Conservation (phyloP, 2,797 vertebrate species). For the Pseudomugil gertrudae region DNA sequence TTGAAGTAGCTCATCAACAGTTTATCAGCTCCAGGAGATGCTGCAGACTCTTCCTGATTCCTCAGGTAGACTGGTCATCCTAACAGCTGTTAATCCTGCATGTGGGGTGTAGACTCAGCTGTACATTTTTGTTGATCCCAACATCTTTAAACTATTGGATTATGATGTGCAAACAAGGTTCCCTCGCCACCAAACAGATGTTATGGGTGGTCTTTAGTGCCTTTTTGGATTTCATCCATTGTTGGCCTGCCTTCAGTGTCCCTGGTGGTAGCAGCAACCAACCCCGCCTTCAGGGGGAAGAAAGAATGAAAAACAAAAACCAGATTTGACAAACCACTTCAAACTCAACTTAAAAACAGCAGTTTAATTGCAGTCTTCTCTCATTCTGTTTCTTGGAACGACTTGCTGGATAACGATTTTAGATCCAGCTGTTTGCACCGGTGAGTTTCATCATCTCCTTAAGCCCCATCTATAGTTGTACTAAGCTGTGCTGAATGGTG, state of each 20-base stretch:
- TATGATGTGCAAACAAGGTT: constrained; percentile 27
- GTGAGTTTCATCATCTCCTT: constrained; percentile 91
- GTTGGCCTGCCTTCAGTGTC: constrained; percentile 28
- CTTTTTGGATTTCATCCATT: constrained; percentile 27
- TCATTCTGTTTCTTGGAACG: constrained; percentile 92
- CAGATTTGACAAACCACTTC: constrained; percentile 25
- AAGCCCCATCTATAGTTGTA: constrained; percentile 73
- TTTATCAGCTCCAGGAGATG: constrained; percentile 17
- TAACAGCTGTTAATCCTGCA: constrained; percentile 8
- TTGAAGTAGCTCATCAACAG: constrained; percentile 2
- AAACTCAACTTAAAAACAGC: constrained; percentile 39
- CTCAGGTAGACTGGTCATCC: neutral
- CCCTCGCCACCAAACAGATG: constrained; percentile 39
- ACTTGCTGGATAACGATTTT: constrained; percentile 95
- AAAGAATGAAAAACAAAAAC: neutral
- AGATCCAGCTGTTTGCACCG: constrained; percentile 99
- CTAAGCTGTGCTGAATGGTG: constrained; percentile 69
- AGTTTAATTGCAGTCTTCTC: constrained; percentile 80
- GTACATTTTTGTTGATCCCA: constrained; percentile 35
- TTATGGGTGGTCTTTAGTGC: constrained; percentile 30
- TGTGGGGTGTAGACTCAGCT: constrained; percentile 17
- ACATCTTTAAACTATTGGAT: constrained; percentile 37
- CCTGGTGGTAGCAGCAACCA: constrained; percentile 9
- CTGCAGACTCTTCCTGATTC: neutral
- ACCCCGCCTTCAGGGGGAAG: neutral